Evolutionary conservation across 2,888 invertebrate species (phyloP).

Genomic region (Laothoe populi): DNA sequence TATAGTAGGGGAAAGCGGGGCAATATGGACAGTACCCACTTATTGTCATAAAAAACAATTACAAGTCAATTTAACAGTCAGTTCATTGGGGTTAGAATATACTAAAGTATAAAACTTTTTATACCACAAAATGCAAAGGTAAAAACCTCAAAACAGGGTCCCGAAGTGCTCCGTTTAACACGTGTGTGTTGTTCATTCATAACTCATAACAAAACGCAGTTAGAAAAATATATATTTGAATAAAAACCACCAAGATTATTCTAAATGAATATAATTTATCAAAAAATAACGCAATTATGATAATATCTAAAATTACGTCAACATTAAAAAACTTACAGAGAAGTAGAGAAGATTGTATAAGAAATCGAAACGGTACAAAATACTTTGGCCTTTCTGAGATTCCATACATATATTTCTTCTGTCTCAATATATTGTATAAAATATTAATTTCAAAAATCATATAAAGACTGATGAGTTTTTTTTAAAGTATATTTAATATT

Average conservation of each 20-base stretch:
- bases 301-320: background rate
- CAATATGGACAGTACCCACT: conserved; percentile 1
- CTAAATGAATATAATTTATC: background rate
- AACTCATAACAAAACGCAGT: background rate
- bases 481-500: background rate
- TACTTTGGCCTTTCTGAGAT: background rate
- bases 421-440: background rate
- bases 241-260: background rate
- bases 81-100: background rate
- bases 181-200: background rate
- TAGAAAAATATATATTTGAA: background rate
- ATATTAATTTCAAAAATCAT: background rate
- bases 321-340: background rate
- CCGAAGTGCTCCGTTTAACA: background rate
- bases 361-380: background rate
- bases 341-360: background rate
- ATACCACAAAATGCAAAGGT: background rate
- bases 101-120: background rate
- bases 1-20: background rate
- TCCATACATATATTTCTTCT: background rate
- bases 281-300: background rate
- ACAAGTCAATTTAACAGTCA: background rate
- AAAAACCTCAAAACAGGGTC: background rate
- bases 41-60: conserved; percentile 1
- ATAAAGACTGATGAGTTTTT: background rate